These are phyloP conservation scores for Trogon melanurus DNA, from an alignment of 2,113 vertebrate genomes.

Conservation along the genomic window DNA sequence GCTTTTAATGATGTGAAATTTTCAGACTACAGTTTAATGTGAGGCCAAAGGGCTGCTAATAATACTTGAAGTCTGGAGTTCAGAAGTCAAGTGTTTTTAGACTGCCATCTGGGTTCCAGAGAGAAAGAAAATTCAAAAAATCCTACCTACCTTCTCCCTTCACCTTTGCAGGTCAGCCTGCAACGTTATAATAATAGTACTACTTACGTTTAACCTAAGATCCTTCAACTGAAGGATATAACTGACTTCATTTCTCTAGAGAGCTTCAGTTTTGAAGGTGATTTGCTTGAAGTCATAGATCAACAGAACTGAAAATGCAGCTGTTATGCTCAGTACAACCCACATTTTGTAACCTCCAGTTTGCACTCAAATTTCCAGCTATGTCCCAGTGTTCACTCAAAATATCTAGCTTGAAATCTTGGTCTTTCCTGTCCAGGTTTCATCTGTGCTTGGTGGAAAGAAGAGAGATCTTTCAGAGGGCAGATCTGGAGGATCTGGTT, in stretches of 20 bases:
- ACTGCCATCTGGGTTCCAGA: neutral
- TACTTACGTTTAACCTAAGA: neutral
- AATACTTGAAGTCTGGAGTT: conserved; percentile 24
- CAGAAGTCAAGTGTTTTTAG: conserved; percentile 51
- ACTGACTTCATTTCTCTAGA: conserved; percentile 6
- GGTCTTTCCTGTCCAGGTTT: neutral
- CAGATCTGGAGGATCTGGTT: neutral
- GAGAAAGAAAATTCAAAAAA: conserved; percentile 16
- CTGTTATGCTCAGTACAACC: neutral
- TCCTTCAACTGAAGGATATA: neutral
- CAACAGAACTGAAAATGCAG: conserved; percentile 9
- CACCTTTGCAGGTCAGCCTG: conserved; percentile 1
- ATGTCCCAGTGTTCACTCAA: neutral
- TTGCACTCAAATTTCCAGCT: neutral
- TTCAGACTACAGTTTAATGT: conserved; percentile 18
- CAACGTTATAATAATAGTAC: conserved; percentile 10
- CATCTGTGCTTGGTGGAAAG: neutral
- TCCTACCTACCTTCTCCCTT: neutral
- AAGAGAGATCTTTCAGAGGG: neutral
- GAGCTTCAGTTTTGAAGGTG: neutral
- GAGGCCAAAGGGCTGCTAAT: conserved; percentile 43
- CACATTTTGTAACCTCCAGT: neutral
- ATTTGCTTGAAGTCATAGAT: conserved; percentile 29
- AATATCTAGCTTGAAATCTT: neutral
- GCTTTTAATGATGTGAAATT: neutral